These are phyloP conservation scores for Seriola rivoliana DNA, from an alignment of 2,113 vertebrate genomes.

Conservation along the genomic window DNA sequence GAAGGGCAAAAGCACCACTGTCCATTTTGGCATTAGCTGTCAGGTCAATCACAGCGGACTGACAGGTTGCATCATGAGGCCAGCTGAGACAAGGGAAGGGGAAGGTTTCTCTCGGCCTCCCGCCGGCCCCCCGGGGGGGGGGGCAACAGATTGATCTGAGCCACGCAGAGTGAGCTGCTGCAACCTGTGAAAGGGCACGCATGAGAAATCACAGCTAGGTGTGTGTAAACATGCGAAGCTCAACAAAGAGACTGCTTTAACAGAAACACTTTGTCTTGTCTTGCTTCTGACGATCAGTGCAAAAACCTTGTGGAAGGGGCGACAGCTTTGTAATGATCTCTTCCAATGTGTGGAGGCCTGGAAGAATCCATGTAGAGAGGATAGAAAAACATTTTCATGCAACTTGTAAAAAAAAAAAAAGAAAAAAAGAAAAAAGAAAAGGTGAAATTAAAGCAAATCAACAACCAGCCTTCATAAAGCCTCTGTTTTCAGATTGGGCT, in stretches of 20 bases:
- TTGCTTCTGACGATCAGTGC: not conserved
- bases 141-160: slow-evolving; percentile 40
- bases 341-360: too few relatives aligned
- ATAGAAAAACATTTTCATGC: not conserved
- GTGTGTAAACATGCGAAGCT: slow-evolving; percentile 49
- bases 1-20: not conserved
- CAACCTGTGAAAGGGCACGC: not conserved
- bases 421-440: not conserved
- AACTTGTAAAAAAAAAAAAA: not conserved
- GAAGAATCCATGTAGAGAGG: not conserved
- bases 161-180: not conserved
- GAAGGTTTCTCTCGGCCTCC: slow-evolving; percentile 1
- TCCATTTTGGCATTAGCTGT: too few relatives aligned
- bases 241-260: slow-evolving; percentile 4
- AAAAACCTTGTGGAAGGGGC: not conserved
- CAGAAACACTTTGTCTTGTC: slow-evolving; percentile 1
- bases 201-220: slow-evolving; percentile 52
- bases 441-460: not conserved
- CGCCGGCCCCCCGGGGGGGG: too few relatives aligned
- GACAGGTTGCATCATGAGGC: slow-evolving; percentile 11
- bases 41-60: not conserved
- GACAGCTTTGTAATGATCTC: not conserved
- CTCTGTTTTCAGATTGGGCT: not conserved
- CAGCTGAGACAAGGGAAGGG: too few relatives aligned
- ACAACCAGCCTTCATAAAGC: not conserved